Base-by-base conservation (phyloP, 1,140 invertebrate species). In the Zaprionus tsacasi region DNA sequence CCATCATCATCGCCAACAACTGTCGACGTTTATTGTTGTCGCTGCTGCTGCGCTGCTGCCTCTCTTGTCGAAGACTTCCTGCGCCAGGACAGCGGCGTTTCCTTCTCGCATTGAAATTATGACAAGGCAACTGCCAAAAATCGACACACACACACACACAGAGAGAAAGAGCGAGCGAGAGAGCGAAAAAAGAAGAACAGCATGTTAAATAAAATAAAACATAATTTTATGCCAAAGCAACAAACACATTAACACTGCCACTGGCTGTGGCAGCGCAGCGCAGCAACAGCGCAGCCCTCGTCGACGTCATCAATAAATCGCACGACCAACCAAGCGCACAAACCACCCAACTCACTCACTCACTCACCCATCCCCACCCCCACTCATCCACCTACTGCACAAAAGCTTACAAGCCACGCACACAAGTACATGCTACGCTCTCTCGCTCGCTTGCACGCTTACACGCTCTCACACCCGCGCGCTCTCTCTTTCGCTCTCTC, bases 181-280 rank as follows among this genome's bases (percentile, higher is more conserved):
- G 11, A 40, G 27, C 35, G 15, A 13, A 61, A 61, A 11, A 17
- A 4, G 57, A 59, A 59, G 73, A 64, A 82, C 78, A 76, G 59
- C 80, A 89, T 88, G 83, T 88, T 89, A 81, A 88, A 88, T 88
- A 88, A 88, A 88, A 88, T 89, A 88, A 88, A 89, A 88, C 83
- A 88, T 88, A 89, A 88, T 89, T 88, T 83, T 80, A 89, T 88
- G 83, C 80, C 78, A 78, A 73, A 87, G 85, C 78, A 88, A 88
- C 83, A 89, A 88, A 88, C 80, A 88, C 85, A 88, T 88, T 88
- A 88, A 89, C 81, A 89, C 85, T 78, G 81, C 64, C 69, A 71
- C 21, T 59, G 30, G 50, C 73, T 63, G 61, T 55, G 25, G 65
- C 55, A 58, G 25, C 64, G 52, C 58, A 48, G 67, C 52, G 61